Conservation (phyloP, 2,113 vertebrate species). For the Petromus typicus region DNA sequence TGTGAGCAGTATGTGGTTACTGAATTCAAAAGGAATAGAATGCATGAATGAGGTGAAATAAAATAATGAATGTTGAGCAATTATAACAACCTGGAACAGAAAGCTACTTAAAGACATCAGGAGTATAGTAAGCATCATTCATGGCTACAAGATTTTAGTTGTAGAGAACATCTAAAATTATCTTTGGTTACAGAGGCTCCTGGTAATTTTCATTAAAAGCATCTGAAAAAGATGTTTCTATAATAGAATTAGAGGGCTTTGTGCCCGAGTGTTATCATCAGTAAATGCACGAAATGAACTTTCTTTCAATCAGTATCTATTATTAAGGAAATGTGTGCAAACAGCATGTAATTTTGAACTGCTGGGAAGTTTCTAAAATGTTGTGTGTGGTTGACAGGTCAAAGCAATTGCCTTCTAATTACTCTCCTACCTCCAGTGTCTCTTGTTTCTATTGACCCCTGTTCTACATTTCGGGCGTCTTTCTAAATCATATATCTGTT, state of each 20-base stretch:
- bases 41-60: neutral
- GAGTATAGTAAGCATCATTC: neutral
- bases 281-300: constrained; percentile 22
- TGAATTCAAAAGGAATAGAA: neutral
- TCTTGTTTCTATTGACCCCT: neutral
- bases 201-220: constrained; percentile 50
- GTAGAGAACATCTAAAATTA: constrained; percentile 8
- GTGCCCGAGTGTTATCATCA: neutral
- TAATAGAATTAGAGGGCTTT: constrained; percentile 44
- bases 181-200: neutral
- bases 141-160: neutral
- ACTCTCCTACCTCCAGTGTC: neutral
- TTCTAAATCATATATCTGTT: neutral
- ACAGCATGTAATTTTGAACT: constrained; percentile 30
- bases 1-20: neutral
- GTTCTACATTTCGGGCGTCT: neutral
- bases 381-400: neutral
- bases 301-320: constrained; percentile 2
- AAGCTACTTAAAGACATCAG: neutral
- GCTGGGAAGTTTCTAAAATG: constrained; percentile 43
- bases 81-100: neutral
- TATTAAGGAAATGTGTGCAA: constrained; percentile 58
- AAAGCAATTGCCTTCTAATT: neutral
- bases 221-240: constrained; percentile 11
- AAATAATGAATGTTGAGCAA: neutral